Conservation (phyloP, 1,140 invertebrate species). For the Triops cancriformis region DNA sequence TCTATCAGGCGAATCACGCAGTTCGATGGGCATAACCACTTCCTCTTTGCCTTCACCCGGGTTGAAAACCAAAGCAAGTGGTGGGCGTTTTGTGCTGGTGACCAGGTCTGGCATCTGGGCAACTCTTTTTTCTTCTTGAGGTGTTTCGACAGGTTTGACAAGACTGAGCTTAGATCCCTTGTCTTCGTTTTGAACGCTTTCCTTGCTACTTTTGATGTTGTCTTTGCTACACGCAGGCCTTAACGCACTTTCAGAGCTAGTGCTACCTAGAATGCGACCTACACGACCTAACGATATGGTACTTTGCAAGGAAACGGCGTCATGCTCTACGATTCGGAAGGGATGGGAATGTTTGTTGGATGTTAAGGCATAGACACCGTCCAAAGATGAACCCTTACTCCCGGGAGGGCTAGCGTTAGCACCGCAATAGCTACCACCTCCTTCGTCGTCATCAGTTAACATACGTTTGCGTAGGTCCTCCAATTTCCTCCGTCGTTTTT, state of each 20-base stretch:
- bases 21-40: slow-evolving; percentile 86
- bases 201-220: slow-evolving; percentile 22
- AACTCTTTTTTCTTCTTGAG: slow-evolving; percentile 26
- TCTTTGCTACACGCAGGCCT: slow-evolving; percentile 20
- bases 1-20: slow-evolving; percentile 40
- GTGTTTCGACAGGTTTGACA: not conserved
- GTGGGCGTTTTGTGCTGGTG: slow-evolving; percentile 4
- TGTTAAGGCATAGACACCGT: slow-evolving; percentile 46
- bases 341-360: slow-evolving; percentile 56
- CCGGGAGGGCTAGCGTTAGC: slow-evolving; percentile 59
- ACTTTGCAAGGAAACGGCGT: slow-evolving; percentile 74
- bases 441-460: slow-evolving; percentile 72
- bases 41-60: slow-evolving; percentile 50
- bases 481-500: slow-evolving; percentile 57
- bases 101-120: slow-evolving; percentile 8
- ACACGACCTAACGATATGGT: slow-evolving; percentile 73
- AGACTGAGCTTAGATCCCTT: slow-evolving; percentile 19
- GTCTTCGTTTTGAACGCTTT: not conserved
- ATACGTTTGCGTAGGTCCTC: slow-evolving; percentile 71
- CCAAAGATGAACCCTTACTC: slow-evolving; percentile 64
- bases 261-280: slow-evolving; percentile 59
- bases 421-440: slow-evolving; percentile 42
- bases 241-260: slow-evolving; percentile 30
- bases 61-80: not conserved
- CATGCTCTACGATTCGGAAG: slow-evolving; percentile 73